Percentiles rank a stretch among this genome's conserved stretches.
phyloP scores from a whole-genome alignment of 2,113 vertebrate species.

The Nycticebus coucang region DNA sequence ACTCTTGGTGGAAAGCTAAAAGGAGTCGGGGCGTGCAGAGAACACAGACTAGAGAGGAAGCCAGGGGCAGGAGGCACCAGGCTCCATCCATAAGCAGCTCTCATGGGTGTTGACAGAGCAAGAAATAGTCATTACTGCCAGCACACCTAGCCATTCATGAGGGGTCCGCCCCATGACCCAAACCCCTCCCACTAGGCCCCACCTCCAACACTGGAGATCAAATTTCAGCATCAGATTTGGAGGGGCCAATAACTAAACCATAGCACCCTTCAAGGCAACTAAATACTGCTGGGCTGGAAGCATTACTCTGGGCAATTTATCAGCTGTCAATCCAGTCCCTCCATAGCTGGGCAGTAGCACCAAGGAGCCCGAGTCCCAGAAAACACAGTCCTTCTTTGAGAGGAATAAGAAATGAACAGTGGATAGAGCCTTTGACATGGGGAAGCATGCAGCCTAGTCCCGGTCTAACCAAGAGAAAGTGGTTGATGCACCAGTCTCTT shows the following conservation, averaged over 20 bases:
- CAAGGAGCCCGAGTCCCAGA: not conserved
- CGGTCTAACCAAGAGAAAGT: not conserved
- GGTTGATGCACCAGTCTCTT: too few species aligned
- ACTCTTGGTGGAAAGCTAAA: too few species aligned
- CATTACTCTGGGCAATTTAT: not conserved
- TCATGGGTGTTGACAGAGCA: not conserved
- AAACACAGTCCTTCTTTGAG: not conserved
- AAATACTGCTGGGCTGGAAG: not conserved
- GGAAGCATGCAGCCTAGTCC: not conserved
- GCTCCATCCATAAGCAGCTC: not conserved
- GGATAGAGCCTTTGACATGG: not conserved
- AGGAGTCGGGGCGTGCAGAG: not conserved
- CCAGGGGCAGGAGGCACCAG: not conserved
- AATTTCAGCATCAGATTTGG: not conserved
- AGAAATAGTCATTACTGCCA: not conserved
- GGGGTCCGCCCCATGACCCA: not conserved
- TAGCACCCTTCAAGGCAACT: not conserved
- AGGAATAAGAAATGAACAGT: not conserved
- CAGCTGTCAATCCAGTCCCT: too few species aligned
- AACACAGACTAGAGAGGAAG: not conserved
- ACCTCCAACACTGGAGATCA: too few species aligned
- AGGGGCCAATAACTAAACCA: not conserved
- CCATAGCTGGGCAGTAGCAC: rapidly evolving
- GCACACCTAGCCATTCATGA: not conserved
- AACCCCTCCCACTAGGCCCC: not conserved